Conservation (phyloP, 2,888 invertebrate genomes). For the Ochlodes sylvanus region DNA sequence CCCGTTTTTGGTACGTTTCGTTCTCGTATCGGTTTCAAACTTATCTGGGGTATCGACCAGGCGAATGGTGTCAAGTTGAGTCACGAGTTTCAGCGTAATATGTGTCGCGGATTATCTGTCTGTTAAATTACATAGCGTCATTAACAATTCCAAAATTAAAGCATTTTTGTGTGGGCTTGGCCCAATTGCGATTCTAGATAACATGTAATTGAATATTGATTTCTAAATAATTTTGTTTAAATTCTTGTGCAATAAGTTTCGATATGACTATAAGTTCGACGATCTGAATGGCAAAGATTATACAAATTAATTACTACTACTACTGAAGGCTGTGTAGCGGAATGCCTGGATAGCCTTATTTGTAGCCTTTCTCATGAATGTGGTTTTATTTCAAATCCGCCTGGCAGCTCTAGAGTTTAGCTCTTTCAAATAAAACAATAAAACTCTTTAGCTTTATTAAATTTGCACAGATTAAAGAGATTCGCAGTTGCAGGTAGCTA, state of each 20-base stretch:
- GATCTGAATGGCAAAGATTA: not conserved
- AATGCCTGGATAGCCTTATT: too few species aligned
- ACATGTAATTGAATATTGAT: conserved; percentile 25
- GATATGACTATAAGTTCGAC: too few species aligned
- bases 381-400: too few species aligned
- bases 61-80: conserved; percentile 46
- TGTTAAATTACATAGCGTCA: conserved; percentile 28
- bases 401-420: too few species aligned
- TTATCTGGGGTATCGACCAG: conserved; percentile 41
- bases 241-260: conserved; percentile 26
- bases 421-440: too few species aligned
- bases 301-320: not conserved
- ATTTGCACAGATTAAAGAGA: too few species aligned
- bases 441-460: too few species aligned
- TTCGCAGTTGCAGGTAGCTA: not conserved
- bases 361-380: too few species aligned
- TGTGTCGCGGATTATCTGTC: conserved; percentile 22
- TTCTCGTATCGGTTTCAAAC: conserved; percentile 30
- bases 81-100: conserved; percentile 37
- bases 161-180: conserved; percentile 33
- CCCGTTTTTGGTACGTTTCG: conserved; percentile 22
- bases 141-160: conserved; percentile 33
- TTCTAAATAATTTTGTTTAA: conserved; percentile 23
- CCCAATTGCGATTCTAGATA: conserved; percentile 33
- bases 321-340: too few species aligned